These are phyloP conservation scores for Actinia equina DNA, from an alignment of 64 coral and sea anemone species.

Conservation along the genomic window DNA sequence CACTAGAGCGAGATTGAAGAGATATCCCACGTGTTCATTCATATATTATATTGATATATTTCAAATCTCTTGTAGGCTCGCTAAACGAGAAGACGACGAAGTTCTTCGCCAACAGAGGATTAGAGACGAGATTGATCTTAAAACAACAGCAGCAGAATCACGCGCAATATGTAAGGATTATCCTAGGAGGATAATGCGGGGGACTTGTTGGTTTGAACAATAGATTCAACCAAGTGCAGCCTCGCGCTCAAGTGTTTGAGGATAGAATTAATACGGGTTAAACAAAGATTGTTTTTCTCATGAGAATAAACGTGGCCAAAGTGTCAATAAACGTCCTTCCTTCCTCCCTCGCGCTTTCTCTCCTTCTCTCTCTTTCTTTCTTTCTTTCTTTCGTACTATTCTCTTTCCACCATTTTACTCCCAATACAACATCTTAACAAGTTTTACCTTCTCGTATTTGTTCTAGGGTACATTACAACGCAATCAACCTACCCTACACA, in stretches of 20 bases:
- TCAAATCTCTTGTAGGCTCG: background rate
- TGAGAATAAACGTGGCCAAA: too few species aligned
- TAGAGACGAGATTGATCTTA: slow-evolving; percentile 51
- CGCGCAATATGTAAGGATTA: slow-evolving; percentile 45
- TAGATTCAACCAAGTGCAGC: too few species aligned
- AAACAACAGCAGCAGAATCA: slow-evolving; percentile 56
- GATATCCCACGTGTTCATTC: background rate
- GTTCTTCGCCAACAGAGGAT: slow-evolving; percentile 53
- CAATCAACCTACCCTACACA: background rate
- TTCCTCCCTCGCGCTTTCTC: too few species aligned
- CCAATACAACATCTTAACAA: too few species aligned
- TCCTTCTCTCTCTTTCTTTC: too few species aligned
- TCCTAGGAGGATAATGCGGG: background rate
- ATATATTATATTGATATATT: background rate
- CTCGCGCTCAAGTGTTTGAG: too few species aligned
- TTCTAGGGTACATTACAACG: background rate
- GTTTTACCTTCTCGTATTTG: background rate
- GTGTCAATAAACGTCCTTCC: too few species aligned
- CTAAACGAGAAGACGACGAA: slow-evolving; percentile 57
- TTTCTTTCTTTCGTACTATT: too few species aligned
- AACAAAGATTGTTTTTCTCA: too few species aligned
- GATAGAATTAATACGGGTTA: too few species aligned
- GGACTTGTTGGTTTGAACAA: too few species aligned
- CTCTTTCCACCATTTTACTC: too few species aligned
- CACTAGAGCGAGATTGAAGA: background rate